phyloP scores from a whole-genome alignment of 2,797 vertebrate genomes.

The Bradypus variegatus region DNA sequence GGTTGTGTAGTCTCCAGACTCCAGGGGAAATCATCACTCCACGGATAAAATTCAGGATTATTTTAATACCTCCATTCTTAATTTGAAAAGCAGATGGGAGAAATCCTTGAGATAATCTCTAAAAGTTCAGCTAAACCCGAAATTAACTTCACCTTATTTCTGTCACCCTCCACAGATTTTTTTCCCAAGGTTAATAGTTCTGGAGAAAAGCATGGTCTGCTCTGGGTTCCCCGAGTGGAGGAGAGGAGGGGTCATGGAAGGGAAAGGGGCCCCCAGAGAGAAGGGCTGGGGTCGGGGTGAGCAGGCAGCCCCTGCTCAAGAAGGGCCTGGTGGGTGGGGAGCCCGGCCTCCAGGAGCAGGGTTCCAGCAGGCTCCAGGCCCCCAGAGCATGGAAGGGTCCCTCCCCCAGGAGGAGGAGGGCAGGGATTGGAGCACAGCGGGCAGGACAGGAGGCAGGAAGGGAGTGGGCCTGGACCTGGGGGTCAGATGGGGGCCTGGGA shows the following conservation, averaged over 20 bases:
- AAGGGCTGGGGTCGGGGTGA: neutral
- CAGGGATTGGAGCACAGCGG: too few relatives aligned
- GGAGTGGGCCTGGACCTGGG: too few relatives aligned
- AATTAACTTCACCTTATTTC: neutral
- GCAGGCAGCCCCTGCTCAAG: too few relatives aligned
- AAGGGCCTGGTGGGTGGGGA: neutral
- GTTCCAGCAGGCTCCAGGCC: too few relatives aligned
- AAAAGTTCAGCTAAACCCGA: neutral
- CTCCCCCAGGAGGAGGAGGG: too few relatives aligned
- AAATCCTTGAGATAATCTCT: neutral
- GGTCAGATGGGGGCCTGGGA: too few relatives aligned
- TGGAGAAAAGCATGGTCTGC: neutral
- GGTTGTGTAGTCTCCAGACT: neutral
- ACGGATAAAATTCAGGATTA: neutral
- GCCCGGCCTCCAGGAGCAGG: fast-evolving
- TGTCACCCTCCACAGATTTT: fast-evolving
- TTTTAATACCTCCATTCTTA: neutral
- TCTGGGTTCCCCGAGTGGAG: fast-evolving
- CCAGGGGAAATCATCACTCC: neutral
- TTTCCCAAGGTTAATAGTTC: neutral
- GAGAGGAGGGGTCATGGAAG: neutral
- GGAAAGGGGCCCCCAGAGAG: neutral
- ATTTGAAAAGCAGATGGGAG: neutral
- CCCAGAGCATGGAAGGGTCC: too few relatives aligned
- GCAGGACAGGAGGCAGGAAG: too few relatives aligned